Percentiles rank a stretch among this genome's conserved stretches.
These are phyloP conservation scores for Mormyrops boulengeri DNA, from an alignment of 2,797 vertebrate species.

Conservation along the genomic window DNA sequence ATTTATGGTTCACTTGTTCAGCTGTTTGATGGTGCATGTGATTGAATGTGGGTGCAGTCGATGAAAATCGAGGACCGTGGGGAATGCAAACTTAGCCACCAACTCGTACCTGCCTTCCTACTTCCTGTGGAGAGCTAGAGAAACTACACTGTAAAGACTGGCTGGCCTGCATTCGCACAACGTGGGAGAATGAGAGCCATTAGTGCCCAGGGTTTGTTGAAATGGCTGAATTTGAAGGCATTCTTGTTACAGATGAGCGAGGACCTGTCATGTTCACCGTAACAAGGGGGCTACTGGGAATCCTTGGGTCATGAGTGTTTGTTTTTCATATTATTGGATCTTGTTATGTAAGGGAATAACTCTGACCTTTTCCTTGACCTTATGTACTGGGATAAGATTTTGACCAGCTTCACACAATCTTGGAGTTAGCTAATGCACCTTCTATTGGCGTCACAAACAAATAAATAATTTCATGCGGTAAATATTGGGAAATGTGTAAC, in stretches of 20 bases:
- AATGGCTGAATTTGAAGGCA: background rate
- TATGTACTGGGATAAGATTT: slow-evolving; percentile 6
- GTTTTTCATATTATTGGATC: background rate
- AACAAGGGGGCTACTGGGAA: background rate
- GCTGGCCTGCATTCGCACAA: no score
- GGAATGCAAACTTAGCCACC: background rate
- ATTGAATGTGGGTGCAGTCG: background rate
- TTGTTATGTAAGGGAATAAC: slow-evolving; percentile 4
- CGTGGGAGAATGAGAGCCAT: background rate
- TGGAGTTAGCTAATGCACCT: background rate
- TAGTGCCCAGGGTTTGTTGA: background rate
- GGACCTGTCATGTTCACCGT: background rate
- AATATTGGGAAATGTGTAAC: background rate
- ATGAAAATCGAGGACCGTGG: background rate
- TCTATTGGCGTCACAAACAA: background rate
- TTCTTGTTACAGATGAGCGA: background rate
- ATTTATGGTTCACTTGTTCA: background rate
- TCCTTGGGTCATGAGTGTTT: slow-evolving; percentile 6
- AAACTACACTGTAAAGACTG: background rate
- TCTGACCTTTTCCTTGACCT: slow-evolving; percentile 14
- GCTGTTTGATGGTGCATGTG: background rate
- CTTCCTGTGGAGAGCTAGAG: background rate
- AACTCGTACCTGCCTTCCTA: background rate
- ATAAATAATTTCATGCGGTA: background rate
- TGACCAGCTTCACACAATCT: background rate